A percentile compares a stretch with the other conserved stretches of the same genome.
phyloP scores from a whole-genome alignment of 2,797 vertebrate genomes.

The Thaleichthys pacificus region DNA sequence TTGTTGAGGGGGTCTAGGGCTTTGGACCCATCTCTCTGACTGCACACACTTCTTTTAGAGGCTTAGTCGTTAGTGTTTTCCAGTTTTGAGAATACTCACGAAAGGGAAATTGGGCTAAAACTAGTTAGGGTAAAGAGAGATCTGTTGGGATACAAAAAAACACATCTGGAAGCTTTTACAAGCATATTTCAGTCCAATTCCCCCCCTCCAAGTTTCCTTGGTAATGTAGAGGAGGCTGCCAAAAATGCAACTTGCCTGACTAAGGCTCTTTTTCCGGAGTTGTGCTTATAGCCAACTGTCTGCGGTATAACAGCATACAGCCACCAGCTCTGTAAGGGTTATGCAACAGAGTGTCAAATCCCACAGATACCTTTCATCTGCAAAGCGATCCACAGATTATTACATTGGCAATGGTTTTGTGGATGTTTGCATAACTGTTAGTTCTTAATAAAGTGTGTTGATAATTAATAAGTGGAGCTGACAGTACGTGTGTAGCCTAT shows the following conservation, averaged over 20 bases:
- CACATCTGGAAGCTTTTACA: constrained; percentile 62
- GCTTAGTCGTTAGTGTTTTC: constrained; percentile 1
- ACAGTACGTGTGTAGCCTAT: constrained; percentile 9
- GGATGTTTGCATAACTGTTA: neutral
- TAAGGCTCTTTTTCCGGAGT: neutral
- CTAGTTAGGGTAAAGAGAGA: neutral
- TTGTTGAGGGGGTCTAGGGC: neutral
- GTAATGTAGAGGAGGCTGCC: constrained; percentile 12
- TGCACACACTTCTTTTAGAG: too few relatives aligned
- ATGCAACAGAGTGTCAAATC: constrained; percentile 3
- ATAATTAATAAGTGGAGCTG: constrained; percentile 16
- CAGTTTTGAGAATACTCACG: neutral
- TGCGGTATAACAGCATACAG: neutral
- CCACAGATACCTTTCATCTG: neutral
- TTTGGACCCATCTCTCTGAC: too few relatives aligned
- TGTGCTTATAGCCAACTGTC: neutral
- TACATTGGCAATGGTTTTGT: constrained; percentile 19
- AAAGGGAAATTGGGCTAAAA: too few relatives aligned
- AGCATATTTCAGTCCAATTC: constrained; percentile 29
- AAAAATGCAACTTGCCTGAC: constrained; percentile 5
- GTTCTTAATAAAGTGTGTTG: neutral
- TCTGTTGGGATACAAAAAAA: constrained; percentile 12
- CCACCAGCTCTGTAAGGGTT: neutral
- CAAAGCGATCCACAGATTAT: constrained; percentile 21
- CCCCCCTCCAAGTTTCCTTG: constrained; percentile 27